Percentiles rank a stretch among this genome's conserved stretches.
Conservation (phyloP, 1,140 invertebrate genomes). For the Metaphire vulgaris region DNA sequence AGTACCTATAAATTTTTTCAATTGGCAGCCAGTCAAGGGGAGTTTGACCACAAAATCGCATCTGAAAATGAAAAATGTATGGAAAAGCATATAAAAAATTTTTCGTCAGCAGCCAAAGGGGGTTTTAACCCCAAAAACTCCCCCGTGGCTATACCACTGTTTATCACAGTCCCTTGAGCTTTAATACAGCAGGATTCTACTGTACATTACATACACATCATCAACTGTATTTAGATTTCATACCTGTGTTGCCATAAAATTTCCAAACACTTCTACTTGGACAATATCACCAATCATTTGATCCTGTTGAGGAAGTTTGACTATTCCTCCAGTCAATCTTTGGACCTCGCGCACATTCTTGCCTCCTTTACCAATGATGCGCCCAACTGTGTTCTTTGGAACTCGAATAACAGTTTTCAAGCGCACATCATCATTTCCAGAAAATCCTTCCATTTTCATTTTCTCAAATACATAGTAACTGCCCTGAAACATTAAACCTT, state of each 20-base stretch:
- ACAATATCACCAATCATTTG: slow-evolving; percentile 39
- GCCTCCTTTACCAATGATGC: slow-evolving; percentile 95
- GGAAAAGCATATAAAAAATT: no score
- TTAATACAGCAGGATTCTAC: no score
- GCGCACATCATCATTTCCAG: slow-evolving; percentile 81
- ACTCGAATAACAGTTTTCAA: slow-evolving; percentile 88
- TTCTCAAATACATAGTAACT: slow-evolving; percentile 30
- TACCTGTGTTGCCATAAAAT: slow-evolving; percentile 48
- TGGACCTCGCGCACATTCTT: slow-evolving; percentile 90
- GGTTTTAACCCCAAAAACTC: no score
- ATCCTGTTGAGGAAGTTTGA: slow-evolving; percentile 81
- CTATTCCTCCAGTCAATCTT: slow-evolving; percentile 84
- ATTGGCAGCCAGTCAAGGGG: no score
- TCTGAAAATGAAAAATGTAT: no score
- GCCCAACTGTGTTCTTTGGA: slow-evolving; percentile 74
- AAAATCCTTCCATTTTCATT: slow-evolving; percentile 53
- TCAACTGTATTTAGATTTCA: no score
- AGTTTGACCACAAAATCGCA: no score
- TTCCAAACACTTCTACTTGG: slow-evolving; percentile 49
- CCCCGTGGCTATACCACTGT: no score
- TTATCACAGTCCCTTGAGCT: no score
- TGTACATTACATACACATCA: no score
- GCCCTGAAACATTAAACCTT: slow-evolving; percentile 16
- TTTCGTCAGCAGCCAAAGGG: no score
- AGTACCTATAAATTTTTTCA: no score